Evolutionary conservation across 2,888 invertebrate species (phyloP), one percentile per base, ranked within the genome.

Genomic region (Adelognathus sp.): DNA sequence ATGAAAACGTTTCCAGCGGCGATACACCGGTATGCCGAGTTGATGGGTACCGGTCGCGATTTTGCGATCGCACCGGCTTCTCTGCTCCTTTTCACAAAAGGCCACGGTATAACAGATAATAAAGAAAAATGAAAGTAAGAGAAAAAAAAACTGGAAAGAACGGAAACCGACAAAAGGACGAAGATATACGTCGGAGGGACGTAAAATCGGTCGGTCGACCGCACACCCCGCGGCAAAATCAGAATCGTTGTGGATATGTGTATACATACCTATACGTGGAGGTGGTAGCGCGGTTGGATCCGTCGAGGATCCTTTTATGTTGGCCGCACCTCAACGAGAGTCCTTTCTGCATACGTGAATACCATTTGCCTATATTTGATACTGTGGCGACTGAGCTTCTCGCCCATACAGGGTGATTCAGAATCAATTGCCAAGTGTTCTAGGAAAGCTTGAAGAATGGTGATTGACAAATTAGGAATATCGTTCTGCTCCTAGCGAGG

Each of bases 281-380:
- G 29, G 11, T 54, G 7, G 6, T 11, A n/a, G 11, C 33, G 24
- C 9, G 24, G 44, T 56, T 29, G 60, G 29, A 63, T 61, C 16
- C 36, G 54, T 3, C 18, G 58, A 18, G 21, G 33, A 66, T 41
- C 66, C 44, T 66, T 76, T 72, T 54, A 76, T 60, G 61, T 56
- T 69, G 61, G 69, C 60, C 31, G 67, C 54, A 31, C 44, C 64
- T 71, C 64, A 66, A 76, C 44, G 56, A 56, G 58, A 21, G 39
- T 50, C 58, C 71, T n/a, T 9, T 31, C 54, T 44, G 61, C 64
- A 66, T 66, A 66, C 29, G 64, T 66, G 66, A 76, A 72, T 61
- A 76, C 41, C 58, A 72, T 76, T 72, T 72, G 60, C 60, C 54
- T 66, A 66, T 56, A 71, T 66, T 66, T 60, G 33, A 52, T 39